Evolutionary conservation across 2,888 invertebrate species (phyloP).

Genomic region (Chymomyza procnemis): DNA sequence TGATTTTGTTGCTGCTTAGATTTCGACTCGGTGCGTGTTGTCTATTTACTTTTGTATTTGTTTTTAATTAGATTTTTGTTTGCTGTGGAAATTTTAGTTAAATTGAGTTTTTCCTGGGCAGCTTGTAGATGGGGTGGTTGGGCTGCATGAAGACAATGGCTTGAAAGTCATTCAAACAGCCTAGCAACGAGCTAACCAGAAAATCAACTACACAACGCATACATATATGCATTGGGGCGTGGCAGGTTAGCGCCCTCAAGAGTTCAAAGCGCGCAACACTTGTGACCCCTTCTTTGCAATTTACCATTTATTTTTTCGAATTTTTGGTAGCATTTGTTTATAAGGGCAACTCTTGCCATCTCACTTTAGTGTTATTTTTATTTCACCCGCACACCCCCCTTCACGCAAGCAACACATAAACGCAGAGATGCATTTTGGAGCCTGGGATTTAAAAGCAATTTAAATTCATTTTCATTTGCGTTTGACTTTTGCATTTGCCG

Average conservation of each 20-base stretch:
- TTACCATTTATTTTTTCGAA: neutral
- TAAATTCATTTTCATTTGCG: slow-evolving; percentile 57
- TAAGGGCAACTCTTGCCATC: slow-evolving; percentile 4
- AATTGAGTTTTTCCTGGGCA: slow-evolving; percentile 59
- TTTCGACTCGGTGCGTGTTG: slow-evolving; percentile 43
- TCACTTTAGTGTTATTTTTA: neutral
- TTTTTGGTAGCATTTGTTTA: neutral
- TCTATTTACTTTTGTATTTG: slow-evolving; percentile 69
- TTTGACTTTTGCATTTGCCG: slow-evolving; percentile 49
- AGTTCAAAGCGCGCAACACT: slow-evolving; percentile 49
- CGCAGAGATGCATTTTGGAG: neutral
- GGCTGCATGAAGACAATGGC: slow-evolving; percentile 5
- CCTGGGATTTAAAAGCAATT: slow-evolving; percentile 55
- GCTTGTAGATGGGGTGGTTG: neutral
- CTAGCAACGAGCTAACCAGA: slow-evolving; percentile 17
- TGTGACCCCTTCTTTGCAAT: slow-evolving; percentile 25
- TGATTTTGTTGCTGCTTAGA: slow-evolving; percentile 31
- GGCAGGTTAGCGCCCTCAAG: neutral
- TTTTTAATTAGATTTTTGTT: slow-evolving; percentile 73
- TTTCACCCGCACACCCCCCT: neutral
- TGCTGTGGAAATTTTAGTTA: slow-evolving; percentile 65
- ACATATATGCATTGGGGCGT: neutral
- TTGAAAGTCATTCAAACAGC: slow-evolving; percentile 39
- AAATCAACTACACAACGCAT: neutral
- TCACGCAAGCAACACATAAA: too few species aligned